A percentile compares a stretch with the other conserved stretches of the same genome.
Evolutionary conservation across 2,797 vertebrate species (phyloP).

Genomic region (Propithecus perrieri): DNA sequence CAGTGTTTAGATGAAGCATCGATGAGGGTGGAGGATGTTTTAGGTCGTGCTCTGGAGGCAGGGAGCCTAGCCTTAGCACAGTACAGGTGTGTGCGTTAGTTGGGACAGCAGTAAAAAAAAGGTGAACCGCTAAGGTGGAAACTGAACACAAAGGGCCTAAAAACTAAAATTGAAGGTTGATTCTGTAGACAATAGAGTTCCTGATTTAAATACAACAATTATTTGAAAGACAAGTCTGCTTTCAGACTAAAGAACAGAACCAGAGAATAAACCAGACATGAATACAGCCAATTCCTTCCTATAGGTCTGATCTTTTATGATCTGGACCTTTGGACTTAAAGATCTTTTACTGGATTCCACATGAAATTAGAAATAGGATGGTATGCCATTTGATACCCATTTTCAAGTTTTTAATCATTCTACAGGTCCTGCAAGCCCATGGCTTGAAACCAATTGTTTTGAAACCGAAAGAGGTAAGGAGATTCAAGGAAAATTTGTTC

Average conservation of each 20-base stretch:
- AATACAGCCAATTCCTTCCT: background rate
- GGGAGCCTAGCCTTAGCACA: background rate
- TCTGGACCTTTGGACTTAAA: background rate
- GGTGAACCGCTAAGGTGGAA: background rate
- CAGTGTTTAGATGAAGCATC: background rate
- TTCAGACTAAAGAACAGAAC: background rate
- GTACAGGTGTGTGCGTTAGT: background rate
- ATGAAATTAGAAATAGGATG: background rate
- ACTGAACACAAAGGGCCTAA: background rate
- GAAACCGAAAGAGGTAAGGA: slow-evolving; percentile 97
- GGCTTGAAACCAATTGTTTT: slow-evolving; percentile 95
- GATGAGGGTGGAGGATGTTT: background rate
- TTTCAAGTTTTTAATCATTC: slow-evolving; percentile 49
- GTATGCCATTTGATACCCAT: background rate
- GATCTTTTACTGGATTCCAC: background rate
- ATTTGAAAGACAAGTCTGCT: background rate
- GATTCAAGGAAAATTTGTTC: background rate
- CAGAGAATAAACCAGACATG: background rate
- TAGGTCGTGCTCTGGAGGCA: background rate
- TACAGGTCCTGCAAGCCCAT: slow-evolving; percentile 96
- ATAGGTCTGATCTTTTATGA: background rate
- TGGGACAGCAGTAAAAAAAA: background rate
- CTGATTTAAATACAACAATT: background rate
- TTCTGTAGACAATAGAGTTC: background rate
- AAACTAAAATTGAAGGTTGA: background rate